phyloP scores from a whole-genome alignment of 2,113 vertebrate genomes.

The cattle (Bos taurus) region DNA sequence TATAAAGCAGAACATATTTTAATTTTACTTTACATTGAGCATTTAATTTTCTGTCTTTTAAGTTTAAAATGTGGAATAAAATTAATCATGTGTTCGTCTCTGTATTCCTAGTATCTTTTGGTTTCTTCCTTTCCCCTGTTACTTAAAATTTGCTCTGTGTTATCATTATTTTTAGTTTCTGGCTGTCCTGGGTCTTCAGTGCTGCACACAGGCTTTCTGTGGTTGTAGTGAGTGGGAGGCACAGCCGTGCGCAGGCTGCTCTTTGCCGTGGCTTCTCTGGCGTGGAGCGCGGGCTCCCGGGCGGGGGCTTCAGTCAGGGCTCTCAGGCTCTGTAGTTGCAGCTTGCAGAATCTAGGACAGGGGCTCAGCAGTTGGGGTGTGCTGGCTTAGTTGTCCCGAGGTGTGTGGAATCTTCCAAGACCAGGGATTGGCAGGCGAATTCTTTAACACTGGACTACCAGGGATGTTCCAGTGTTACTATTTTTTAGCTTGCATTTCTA shows the following conservation, averaged over 20 bases:
- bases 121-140: not conserved
- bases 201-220: not conserved
- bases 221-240: not conserved
- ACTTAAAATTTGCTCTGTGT: not conserved
- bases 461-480: not conserved
- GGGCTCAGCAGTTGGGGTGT: not conserved
- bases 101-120: not conserved
- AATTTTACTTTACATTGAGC: not conserved
- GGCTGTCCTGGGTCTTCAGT: not conserved
- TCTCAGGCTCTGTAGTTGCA: not conserved
- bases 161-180: not conserved
- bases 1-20: not conserved
- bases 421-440: not conserved
- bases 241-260: not conserved
- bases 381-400: not conserved
- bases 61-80: constrained; percentile 23
- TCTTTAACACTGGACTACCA: not conserved
- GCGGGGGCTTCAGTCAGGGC: not conserved
- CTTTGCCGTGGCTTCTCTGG: not conserved
- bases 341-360: not conserved
- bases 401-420: not conserved
- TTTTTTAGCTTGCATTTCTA: not conserved
- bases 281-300: rapidly evolving
- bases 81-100: not conserved
- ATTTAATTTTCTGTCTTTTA: not conserved